phyloP scores from a whole-genome alignment of 2,113 vertebrate species.

The Rhinolophus sinicus region DNA sequence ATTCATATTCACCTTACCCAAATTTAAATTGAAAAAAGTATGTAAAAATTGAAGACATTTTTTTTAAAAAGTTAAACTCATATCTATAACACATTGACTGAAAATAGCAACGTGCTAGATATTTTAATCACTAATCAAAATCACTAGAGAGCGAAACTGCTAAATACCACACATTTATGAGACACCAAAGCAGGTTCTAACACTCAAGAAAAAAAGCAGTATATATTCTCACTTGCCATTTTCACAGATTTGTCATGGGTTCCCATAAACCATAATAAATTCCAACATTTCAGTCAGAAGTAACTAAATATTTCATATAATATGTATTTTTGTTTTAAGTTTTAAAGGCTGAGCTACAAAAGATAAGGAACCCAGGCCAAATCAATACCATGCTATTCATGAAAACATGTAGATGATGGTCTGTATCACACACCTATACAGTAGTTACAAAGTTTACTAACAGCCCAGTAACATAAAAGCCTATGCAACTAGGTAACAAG shows the following conservation, averaged over 20 bases:
- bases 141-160: background rate
- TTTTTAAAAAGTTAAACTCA: background rate
- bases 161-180: background rate
- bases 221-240: background rate
- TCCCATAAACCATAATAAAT: background rate
- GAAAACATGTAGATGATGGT: background rate
- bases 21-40: background rate
- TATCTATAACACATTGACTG: background rate
- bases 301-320: background rate
- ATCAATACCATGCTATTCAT: background rate
- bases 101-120: background rate
- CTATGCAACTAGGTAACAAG: background rate
- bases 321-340: background rate
- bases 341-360: background rate
- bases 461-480: conserved; percentile 23
- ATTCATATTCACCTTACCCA: background rate
- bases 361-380: background rate
- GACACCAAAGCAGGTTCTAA: conserved; percentile 2
- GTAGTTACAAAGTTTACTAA: background rate
- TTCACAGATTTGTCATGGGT: background rate
- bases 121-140: conserved; percentile 37
- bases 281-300: background rate
- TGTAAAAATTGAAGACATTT: background rate
- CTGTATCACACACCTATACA: background rate
- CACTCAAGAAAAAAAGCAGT: background rate